These are phyloP conservation scores for Genyomyrus donnyi DNA, from an alignment of 2,113 vertebrate genomes.

Conservation along the genomic window DNA sequence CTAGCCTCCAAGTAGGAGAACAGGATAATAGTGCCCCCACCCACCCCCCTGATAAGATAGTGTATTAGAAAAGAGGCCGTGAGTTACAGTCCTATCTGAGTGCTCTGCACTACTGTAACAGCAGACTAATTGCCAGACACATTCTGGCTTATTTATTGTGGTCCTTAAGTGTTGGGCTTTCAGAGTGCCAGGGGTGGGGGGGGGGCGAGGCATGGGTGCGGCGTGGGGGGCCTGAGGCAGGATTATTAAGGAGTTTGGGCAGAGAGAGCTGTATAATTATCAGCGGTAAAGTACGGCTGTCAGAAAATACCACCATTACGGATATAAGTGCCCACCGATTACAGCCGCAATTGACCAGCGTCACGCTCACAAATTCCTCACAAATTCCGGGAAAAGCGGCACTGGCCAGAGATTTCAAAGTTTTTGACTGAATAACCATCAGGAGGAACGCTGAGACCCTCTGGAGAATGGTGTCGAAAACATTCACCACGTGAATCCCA, in stretches of 20 bases:
- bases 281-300: conserved; percentile 50
- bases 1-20: neutral
- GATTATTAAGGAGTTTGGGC: conserved; percentile 47
- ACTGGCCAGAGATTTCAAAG: neutral
- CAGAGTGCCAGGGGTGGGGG: conserved; percentile 24
- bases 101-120: conserved; percentile 31
- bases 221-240: conserved; percentile 1
- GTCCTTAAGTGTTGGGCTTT: conserved; percentile 45
- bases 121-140: conserved; percentile 44
- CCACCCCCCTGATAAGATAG: conserved; percentile 6
- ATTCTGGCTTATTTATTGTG: conserved; percentile 45
- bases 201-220: conserved; percentile 16
- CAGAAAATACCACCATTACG: conserved; percentile 38
- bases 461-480: neutral
- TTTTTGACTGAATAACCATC: neutral
- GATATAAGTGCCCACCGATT: conserved; percentile 35
- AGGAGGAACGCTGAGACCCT: neutral
- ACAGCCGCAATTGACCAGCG: neutral
- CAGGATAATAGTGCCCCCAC: neutral
- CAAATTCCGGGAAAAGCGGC: neutral
- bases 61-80: conserved; percentile 27
- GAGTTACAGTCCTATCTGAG: conserved; percentile 34
- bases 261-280: conserved; percentile 53
- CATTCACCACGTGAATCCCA: neutral
- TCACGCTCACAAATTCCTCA: neutral